Evolutionary conservation across 2,888 invertebrate genomes (phyloP).

Genomic region (Stramonita haemastoma): DNA sequence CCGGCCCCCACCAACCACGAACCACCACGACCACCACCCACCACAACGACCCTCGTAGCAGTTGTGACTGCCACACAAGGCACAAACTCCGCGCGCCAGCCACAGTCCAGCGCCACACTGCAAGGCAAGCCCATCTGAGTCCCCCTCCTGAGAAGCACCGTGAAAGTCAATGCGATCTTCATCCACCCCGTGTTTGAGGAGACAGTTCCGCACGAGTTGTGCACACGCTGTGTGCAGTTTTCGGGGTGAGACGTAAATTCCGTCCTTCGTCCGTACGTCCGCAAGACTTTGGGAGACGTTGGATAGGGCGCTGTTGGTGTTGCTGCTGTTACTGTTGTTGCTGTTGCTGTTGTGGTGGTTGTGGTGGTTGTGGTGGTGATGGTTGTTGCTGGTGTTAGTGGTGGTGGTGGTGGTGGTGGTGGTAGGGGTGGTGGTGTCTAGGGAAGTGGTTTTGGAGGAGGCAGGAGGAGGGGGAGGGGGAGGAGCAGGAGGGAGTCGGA

Average conservation of each 20-base stretch:
- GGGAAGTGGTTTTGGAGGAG: background rate
- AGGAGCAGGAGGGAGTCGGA: slow-evolving; percentile 36
- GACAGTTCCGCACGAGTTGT: slow-evolving; percentile 57
- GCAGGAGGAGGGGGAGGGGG: no score
- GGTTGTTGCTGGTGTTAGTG: background rate
- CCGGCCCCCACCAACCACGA: background rate
- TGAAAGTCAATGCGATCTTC: background rate
- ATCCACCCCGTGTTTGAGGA: slow-evolving; percentile 47
- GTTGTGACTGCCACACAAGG: slow-evolving; percentile 31
- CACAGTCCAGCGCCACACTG: slow-evolving; percentile 27
- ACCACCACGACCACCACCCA: background rate
- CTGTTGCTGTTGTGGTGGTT: background rate
- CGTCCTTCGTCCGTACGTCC: slow-evolving; percentile 60
- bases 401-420: background rate
- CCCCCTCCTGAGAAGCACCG: background rate
- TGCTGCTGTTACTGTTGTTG: background rate
- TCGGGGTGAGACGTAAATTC: slow-evolving; percentile 60
- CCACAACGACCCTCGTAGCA: background rate
- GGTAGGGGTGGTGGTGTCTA: background rate
- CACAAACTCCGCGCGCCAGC: slow-evolving; percentile 44
- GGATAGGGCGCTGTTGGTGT: background rate
- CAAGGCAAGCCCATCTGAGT: background rate
- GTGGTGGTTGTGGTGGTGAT: background rate
- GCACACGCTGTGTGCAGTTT: slow-evolving; percentile 59
- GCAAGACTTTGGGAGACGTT: background rate